Base-by-base conservation (phyloP, 1,140 invertebrate species). In the Cyrtorhinus lividipennis region DNA sequence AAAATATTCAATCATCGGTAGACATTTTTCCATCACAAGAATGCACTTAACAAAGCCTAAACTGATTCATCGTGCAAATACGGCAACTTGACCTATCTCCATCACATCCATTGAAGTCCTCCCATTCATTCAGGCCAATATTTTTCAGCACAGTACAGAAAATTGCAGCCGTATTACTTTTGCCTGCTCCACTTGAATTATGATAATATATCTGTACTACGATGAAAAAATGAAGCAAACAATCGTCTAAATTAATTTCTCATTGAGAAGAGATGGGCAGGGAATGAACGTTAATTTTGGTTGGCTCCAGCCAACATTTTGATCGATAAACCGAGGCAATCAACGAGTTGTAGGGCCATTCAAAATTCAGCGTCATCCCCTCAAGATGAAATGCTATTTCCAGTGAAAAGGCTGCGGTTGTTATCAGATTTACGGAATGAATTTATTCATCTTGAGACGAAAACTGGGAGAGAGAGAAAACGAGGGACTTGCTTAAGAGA, bases 361-460 rank as follows among this genome's bases (percentile, higher is more conserved):
- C 25, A 59, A 59, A 59, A 27, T 25, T 30, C 27, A 26, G 25
- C 18, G 24, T 59, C 24, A 59, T 13, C 27, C 25, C 24, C 20
- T 13, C 24, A 23, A 27, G 18, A 10, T 30, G 58, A 59, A 59
- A 59, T 59, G 48, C 20, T 53, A 53, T 53, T 53, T 53, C 48
- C 48, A 53, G 8, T 53, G 48, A 53, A 53, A 38, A 53, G 10
- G 20, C 48, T 53, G 58, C 5, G 58, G 58, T 59, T 59, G 27
- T 59, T 59, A 59, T 59, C 58, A 30, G 58, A 59, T 59, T 59
- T 59, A 30, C 24, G n/a, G n/a, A n/a, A 59, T 59, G 24, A 59
- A 59, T 59, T 59, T 59, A 59, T 59, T 59, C 58, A 59, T 59
- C 58, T 59, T 59, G 58, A 24, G 56, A 44, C 8, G n/a, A 44